Percentiles rank a stretch among this genome's conserved stretches.
phyloP scores from a whole-genome alignment of 2,797 vertebrate genomes.

The Epinephelus coioides region DNA sequence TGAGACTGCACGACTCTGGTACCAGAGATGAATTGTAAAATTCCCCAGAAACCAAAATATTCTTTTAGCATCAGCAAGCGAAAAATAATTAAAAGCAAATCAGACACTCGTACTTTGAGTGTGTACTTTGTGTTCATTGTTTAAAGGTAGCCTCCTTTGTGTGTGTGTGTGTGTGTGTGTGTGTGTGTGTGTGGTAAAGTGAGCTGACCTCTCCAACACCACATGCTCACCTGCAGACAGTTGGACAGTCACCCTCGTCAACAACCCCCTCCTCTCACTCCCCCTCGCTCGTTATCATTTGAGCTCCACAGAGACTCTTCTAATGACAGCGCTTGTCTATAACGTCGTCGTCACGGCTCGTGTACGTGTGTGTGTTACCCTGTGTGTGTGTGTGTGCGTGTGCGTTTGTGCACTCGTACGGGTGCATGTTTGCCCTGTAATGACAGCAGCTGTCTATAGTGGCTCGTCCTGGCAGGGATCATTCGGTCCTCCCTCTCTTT shows the following conservation, averaged over 20 bases:
- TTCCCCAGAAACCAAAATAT: background rate
- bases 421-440: constrained; percentile 87
- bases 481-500: constrained; percentile 85
- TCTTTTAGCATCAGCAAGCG: background rate
- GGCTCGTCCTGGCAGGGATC: constrained; percentile 96
- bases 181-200: constrained; percentile 31
- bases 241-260: constrained; percentile 69
- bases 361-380: constrained; percentile 57
- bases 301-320: constrained; percentile 91
- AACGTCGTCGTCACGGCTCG: constrained; percentile 88
- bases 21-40: background rate
- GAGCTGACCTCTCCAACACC: constrained; percentile 73
- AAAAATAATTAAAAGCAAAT: background rate
- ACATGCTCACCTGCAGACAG: constrained; percentile 77
- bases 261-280: constrained; percentile 37
- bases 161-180: constrained; percentile 12
- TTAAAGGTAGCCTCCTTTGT: background rate
- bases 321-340: constrained; percentile 99
- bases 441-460: constrained; percentile 99
- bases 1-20: background rate
- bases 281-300: constrained; percentile 78
- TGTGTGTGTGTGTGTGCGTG: constrained; percentile 38
- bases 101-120: background rate
- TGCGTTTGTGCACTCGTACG: constrained; percentile 51
- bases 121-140: constrained; percentile 1